phyloP scores from a whole-genome alignment of 2,888 invertebrate genomes.

The Malacosoma neustria region DNA sequence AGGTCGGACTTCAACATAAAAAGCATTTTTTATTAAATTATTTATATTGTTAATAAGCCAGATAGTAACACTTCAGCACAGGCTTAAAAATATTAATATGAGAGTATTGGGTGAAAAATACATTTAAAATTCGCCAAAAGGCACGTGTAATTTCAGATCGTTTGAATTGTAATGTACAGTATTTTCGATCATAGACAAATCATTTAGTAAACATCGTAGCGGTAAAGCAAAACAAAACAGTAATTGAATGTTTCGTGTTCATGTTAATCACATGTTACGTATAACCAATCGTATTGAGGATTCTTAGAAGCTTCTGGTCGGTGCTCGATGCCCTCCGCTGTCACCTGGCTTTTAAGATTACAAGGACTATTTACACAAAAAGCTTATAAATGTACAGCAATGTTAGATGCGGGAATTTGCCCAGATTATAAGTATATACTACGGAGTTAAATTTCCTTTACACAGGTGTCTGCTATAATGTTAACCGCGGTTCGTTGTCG shows the following conservation, averaged over 20 bases:
- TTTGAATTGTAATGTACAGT: conserved; percentile 47
- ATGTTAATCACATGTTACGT: conserved; percentile 71
- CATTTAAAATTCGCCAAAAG: conserved; percentile 56
- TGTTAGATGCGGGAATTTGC: conserved; percentile 70
- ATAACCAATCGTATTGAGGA: conserved; percentile 31
- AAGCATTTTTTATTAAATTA: conserved; percentile 51
- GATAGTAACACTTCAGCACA: conserved; percentile 58
- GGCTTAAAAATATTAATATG: conserved; percentile 52
- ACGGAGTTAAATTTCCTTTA: conserved; percentile 52
- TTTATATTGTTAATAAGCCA: conserved; percentile 61
- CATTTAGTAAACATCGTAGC: conserved; percentile 71
- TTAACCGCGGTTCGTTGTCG: conserved; percentile 2
- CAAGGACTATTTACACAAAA: conserved; percentile 70
- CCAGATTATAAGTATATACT: conserved; percentile 52
- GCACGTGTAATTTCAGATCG: conserved; percentile 45
- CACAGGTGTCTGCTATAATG: not conserved
- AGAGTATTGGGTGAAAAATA: conserved; percentile 76
- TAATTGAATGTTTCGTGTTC: conserved; percentile 57
- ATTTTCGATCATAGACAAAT: conserved; percentile 46
- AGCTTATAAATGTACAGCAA: conserved; percentile 71
- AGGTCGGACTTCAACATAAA: conserved; percentile 58
- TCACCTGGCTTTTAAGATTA: conserved; percentile 28
- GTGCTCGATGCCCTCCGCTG: conserved; percentile 33
- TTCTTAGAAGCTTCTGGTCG: conserved; percentile 26
- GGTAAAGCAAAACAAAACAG: conserved; percentile 73